Evolutionary conservation across 2,888 invertebrate genomes (phyloP).

Genomic region (Julus scanicus): DNA sequence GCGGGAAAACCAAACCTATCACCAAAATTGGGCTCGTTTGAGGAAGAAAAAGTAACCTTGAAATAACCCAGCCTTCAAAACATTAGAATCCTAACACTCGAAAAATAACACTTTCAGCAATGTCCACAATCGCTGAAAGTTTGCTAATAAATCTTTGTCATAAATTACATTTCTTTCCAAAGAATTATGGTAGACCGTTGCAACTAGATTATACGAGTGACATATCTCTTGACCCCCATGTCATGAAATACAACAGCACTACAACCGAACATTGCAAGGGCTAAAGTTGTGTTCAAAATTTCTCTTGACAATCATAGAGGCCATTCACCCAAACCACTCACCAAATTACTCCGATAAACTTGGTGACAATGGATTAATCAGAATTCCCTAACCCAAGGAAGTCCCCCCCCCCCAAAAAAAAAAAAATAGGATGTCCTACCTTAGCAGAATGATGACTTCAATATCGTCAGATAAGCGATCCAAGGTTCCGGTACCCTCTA

Average conservation of each 20-base stretch:
- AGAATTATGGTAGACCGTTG: too few relatives aligned
- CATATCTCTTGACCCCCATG: too few relatives aligned
- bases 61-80: background rate
- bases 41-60: background rate
- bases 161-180: background rate
- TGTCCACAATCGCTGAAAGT: background rate
- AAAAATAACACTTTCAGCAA: background rate
- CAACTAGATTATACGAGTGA: background rate
- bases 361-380: background rate
- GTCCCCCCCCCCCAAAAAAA: too few relatives aligned
- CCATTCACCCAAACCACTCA: too few relatives aligned
- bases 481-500: constrained; percentile 88
- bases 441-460: constrained; percentile 90
- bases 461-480: constrained; percentile 90
- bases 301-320: too few relatives aligned
- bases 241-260: background rate
- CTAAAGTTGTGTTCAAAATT: too few relatives aligned
- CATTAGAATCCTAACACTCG: too few relatives aligned
- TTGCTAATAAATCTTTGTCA: background rate
- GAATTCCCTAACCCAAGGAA: background rate
- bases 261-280: too few relatives aligned
- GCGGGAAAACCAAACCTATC: background rate
- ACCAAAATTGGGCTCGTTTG: background rate
- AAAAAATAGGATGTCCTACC: constrained; percentile 71
- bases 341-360: too few relatives aligned